Evolutionary conservation across 2,888 invertebrate species (phyloP), one percentile per base, ranked within the genome.

Genomic region (Apotomis betuletana): DNA sequence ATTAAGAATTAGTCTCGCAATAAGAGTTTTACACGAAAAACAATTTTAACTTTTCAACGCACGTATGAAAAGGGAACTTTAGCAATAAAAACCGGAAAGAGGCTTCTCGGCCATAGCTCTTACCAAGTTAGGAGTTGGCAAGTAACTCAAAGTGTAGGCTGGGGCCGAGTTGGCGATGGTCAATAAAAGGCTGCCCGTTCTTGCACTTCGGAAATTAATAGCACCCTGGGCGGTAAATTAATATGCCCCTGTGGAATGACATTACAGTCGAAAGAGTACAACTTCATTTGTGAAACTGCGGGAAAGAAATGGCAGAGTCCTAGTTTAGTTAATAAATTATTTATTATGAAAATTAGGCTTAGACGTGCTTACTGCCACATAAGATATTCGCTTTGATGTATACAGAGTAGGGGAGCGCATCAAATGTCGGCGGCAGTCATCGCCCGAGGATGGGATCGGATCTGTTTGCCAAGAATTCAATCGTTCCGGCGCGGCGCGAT

Each of bases 71-170:
- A 73, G 64, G 55, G 84, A 91, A 91, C 87, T 91, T 92, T 87
- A 77, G 86, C 88, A 91, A 92, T 92, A 91, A 91, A 90, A 89
- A 79, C 85, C 81, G 84, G 86, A 89, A 87, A 87, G 87, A 84
- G 84, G 84, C 86, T 88, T 84, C 83, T 80, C 81, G 84, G 83
- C 84, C 85, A 84, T 86, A 86, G 87, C 89, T 88, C 87, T 90
- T 86, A 87, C 86, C 79, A 81, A 89, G 89, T 88, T 87, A 86
- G 90, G 89, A 65, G 57, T 57, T 65, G 65, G 61, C 55, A 57
- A 90, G 87, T 90, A 88, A 85, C 82, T 87, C 87, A 88, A 90
- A 91, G 88, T 86, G 85, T 87, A 85, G 83, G 81, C 79, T 79
- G 81, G 83, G 81, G 86, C 84, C 85, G 85, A 87, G 82, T 89